These are phyloP conservation scores for Dicerorhinus sumatrensis DNA, from an alignment of 2,113 vertebrate genomes.

Conservation along the genomic window DNA sequence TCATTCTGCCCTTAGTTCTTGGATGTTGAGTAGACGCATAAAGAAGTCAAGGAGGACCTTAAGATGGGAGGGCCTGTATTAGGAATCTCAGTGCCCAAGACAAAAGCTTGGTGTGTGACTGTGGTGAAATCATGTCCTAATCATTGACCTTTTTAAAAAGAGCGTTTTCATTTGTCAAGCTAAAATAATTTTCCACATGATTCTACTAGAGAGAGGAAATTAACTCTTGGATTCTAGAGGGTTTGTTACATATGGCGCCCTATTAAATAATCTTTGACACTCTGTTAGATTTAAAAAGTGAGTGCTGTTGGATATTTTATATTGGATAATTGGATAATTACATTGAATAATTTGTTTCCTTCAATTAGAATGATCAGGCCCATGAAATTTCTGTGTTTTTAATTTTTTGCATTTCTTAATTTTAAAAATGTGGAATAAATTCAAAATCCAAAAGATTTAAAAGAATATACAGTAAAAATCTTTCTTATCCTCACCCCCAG, in stretches of 20 bases:
- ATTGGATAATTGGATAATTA: neutral
- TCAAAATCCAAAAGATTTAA: slow-evolving; percentile 32
- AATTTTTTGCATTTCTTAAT: neutral
- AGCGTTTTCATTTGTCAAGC: neutral
- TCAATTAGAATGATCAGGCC: neutral
- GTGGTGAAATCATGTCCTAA: neutral
- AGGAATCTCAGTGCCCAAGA: neutral
- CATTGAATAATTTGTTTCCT: neutral
- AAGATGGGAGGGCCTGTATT: no score
- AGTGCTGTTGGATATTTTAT: neutral
- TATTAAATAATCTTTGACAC: neutral
- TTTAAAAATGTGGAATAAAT: slow-evolving; percentile 5
- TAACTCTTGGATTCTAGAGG: neutral
- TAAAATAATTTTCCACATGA: neutral
- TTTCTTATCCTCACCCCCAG: neutral
- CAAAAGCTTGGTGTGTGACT: neutral
- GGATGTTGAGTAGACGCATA: neutral
- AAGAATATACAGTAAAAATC: neutral
- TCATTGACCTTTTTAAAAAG: neutral
- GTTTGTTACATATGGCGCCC: no score
- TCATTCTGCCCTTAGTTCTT: neutral
- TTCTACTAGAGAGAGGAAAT: neutral
- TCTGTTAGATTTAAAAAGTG: neutral
- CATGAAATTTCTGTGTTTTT: neutral
- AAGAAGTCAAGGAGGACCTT: neutral